phyloP scores from a whole-genome alignment of 2,113 vertebrate genomes.

The Fregetta grallaria region DNA sequence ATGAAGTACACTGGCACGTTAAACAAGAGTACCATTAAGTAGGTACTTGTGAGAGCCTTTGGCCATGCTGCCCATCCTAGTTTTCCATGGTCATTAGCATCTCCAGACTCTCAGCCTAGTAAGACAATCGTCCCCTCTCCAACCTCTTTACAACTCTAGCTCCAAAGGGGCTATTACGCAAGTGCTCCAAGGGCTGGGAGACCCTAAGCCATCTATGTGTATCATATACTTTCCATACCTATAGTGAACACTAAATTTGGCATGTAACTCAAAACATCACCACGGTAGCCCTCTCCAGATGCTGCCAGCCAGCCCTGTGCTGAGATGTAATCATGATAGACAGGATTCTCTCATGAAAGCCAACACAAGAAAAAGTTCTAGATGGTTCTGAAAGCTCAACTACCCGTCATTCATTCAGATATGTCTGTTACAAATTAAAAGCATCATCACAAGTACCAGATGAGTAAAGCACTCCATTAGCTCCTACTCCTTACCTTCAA shows the following conservation, averaged over 20 bases:
- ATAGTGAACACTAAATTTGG: not conserved
- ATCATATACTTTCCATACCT: not conserved
- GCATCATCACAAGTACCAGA: not conserved
- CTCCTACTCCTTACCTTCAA: not conserved
- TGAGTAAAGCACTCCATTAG: not conserved
- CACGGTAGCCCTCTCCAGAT: not conserved
- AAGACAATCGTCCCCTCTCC: not conserved
- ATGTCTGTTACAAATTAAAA: not conserved
- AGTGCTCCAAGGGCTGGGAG: not conserved
- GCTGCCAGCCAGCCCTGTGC: not conserved
- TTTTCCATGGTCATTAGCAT: not conserved
- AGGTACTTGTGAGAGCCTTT: not conserved
- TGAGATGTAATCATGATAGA: not conserved
- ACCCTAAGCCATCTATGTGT: not conserved
- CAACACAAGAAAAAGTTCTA: not conserved
- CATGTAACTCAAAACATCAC: not conserved
- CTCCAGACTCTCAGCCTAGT: not conserved
- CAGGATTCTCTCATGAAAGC: not conserved
- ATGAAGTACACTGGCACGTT: not conserved
- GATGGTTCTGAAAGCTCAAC: not conserved
- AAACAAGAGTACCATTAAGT: not conserved
- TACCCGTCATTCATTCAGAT: not conserved
- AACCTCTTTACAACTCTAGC: not conserved
- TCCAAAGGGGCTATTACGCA: not conserved
- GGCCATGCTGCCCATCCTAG: not conserved